phyloP scores from a whole-genome alignment of 2,113 vertebrate species.

The Gymnobelideus leadbeateri region DNA sequence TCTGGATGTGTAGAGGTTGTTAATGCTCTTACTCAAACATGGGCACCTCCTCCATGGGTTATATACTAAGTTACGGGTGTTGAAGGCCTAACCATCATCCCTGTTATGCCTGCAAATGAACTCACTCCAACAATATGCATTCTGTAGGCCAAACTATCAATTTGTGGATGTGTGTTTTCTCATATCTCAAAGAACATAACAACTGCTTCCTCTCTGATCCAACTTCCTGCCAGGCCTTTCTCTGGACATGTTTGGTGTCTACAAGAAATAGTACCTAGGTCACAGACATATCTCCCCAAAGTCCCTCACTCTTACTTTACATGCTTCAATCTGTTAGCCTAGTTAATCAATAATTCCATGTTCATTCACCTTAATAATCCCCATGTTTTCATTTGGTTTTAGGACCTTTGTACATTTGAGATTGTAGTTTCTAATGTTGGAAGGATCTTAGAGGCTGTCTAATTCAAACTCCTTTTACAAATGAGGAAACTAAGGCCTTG shows the following conservation, averaged over 20 bases:
- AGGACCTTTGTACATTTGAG: not conserved
- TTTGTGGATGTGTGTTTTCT: not conserved
- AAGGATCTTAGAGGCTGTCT: not conserved
- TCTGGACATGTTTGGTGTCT: not conserved
- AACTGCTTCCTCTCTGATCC: not conserved
- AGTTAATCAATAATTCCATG: not conserved
- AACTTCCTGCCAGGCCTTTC: not conserved
- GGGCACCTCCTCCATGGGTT: not conserved
- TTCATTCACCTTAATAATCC: not conserved
- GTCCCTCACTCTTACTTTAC: not conserved
- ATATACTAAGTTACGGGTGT: not conserved
- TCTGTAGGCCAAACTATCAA: not conserved
- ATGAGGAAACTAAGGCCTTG: not conserved
- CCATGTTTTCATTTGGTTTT: not conserved
- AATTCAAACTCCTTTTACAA: not conserved
- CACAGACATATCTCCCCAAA: not conserved
- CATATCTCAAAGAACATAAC: not conserved
- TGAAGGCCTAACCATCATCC: not conserved
- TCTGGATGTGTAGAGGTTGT: not conserved
- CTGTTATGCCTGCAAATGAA: not conserved
- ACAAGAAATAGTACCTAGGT: not conserved
- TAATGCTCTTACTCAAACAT: not conserved
- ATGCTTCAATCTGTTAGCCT: not conserved
- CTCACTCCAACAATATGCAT: not conserved
- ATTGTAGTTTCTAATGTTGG: not conserved